These are phyloP conservation scores for Pogona vitticeps DNA, from an alignment of 2,113 vertebrate genomes.

Conservation along the genomic window DNA sequence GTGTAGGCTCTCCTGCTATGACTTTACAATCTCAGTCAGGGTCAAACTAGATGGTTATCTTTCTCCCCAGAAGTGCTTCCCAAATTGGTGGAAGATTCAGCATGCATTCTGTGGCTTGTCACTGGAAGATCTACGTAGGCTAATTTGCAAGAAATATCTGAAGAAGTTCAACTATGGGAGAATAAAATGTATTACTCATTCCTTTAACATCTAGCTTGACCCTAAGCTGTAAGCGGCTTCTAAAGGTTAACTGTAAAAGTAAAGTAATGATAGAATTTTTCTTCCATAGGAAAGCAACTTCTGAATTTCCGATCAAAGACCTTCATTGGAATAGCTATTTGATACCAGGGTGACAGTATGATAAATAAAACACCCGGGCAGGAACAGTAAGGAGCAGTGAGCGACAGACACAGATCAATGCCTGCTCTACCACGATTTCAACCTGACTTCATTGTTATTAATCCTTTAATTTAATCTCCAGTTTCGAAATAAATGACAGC, in stretches of 20 bases:
- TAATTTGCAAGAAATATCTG: no score
- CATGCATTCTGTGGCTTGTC: no score
- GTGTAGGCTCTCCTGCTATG: neutral
- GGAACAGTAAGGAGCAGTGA: slow-evolving; percentile 34
- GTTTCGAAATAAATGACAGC: slow-evolving; percentile 51
- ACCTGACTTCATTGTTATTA: slow-evolving; percentile 54
- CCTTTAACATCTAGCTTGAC: no score
- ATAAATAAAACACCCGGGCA: slow-evolving; percentile 44
- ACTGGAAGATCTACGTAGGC: no score
- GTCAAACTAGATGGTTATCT: no score
- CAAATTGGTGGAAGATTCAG: no score
- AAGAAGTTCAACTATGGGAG: no score
- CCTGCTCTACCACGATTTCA: slow-evolving; percentile 39
- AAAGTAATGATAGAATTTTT: slow-evolving; percentile 5
- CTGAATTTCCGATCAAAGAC: slow-evolving; percentile 51
- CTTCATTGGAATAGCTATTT: slow-evolving; percentile 40
- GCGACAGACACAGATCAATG: slow-evolving; percentile 56
- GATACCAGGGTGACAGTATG: slow-evolving; percentile 39
- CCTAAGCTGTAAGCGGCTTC: neutral
- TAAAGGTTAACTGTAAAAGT: neutral
- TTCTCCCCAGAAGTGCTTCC: no score
- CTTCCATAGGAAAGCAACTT: slow-evolving; percentile 16
- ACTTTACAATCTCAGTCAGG: neutral
- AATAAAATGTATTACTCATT: no score
- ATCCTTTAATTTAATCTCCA: slow-evolving; percentile 52